Conservation (phyloP, 2,888 invertebrate genomes). For the Drosophila gaucha region DNA sequence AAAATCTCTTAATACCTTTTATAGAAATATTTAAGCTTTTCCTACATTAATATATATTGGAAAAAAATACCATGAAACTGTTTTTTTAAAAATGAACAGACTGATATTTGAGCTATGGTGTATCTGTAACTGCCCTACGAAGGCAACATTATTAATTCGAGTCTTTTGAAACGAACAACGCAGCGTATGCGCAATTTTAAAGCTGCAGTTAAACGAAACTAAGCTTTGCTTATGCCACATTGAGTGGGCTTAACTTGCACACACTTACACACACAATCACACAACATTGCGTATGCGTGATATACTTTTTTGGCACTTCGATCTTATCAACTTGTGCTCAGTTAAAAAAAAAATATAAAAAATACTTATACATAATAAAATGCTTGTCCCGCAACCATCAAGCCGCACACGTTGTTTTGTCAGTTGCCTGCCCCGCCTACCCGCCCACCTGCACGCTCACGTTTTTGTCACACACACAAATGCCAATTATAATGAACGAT, state of each 20-base stretch:
- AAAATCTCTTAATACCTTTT: too few relatives aligned
- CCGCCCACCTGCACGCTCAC: conserved; percentile 50
- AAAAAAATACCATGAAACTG: too few relatives aligned
- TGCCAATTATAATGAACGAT: conserved; percentile 76
- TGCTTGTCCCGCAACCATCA: conserved; percentile 26
- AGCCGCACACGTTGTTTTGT: conserved; percentile 40
- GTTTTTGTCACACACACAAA: conserved; percentile 52
- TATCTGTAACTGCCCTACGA: too few relatives aligned
- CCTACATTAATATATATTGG: too few relatives aligned
- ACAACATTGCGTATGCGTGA: conserved; percentile 63
- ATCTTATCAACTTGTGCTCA: conserved; percentile 56
- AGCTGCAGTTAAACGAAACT: neutral
- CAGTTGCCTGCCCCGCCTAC: neutral
- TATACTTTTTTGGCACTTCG: conserved; percentile 52
- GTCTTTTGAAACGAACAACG: conserved; percentile 4
- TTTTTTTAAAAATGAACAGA: too few relatives aligned
- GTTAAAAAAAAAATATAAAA: conserved; percentile 12
- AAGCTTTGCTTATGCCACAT: neutral
- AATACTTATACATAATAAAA: conserved; percentile 42
- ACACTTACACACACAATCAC: neutral
- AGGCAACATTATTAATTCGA: too few relatives aligned
- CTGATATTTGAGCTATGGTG: too few relatives aligned
- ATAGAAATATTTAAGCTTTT: too few relatives aligned
- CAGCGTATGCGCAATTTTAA: conserved; percentile 18
- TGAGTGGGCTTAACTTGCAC: neutral